These are phyloP conservation scores for Sturnira hondurensis DNA, from an alignment of 2,113 vertebrate species.

Conservation along the genomic window DNA sequence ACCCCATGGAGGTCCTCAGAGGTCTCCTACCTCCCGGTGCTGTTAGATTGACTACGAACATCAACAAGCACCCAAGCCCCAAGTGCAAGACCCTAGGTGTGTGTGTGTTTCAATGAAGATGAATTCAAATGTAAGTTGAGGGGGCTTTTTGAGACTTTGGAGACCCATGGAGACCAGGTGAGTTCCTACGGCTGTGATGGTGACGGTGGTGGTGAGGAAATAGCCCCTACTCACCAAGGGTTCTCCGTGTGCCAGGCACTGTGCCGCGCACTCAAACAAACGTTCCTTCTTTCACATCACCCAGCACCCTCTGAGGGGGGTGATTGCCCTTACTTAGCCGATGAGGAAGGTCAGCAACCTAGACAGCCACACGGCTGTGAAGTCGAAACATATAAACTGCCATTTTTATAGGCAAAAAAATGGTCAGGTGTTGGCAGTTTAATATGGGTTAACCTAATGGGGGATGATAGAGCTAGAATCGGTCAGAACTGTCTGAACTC, in stretches of 20 bases:
- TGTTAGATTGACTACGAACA: background rate
- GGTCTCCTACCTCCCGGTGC: background rate
- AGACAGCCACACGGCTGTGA: background rate
- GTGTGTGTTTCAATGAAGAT: background rate
- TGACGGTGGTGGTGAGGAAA: background rate
- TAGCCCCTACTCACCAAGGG: accelerated
- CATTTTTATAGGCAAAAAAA: background rate
- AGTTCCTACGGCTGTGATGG: background rate
- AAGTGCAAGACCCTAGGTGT: background rate
- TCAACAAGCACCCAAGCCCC: background rate
- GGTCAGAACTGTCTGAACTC: background rate
- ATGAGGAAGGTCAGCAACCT: background rate
- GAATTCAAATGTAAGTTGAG: background rate
- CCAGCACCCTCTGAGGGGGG: background rate
- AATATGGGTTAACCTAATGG: background rate
- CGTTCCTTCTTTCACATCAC: background rate
- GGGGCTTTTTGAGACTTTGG: background rate
- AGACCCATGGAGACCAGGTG: background rate
- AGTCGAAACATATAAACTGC: background rate
- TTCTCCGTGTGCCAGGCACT: background rate
- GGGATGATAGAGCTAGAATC: background rate
- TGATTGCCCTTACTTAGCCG: background rate
- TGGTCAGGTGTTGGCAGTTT: background rate
- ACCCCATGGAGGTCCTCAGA: background rate
- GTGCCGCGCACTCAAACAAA: background rate